These are phyloP conservation scores for Leptoteleia sp. DNA, from an alignment of 1,140 invertebrate species.

Conservation along the genomic window DNA sequence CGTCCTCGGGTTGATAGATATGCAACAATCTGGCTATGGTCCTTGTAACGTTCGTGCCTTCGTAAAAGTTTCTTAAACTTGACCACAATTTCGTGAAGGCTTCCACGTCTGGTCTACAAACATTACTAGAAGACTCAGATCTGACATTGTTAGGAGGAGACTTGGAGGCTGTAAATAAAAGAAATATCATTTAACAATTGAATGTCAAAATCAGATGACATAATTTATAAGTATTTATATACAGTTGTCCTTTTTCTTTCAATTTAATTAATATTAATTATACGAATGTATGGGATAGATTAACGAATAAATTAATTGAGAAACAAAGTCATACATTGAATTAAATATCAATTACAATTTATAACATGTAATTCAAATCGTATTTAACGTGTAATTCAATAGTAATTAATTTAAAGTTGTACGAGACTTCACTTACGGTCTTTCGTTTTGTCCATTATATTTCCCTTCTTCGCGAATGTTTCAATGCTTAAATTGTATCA, in stretches of 20 bases:
- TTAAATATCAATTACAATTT: too few species aligned
- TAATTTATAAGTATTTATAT: too few species aligned
- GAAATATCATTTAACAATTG: constrained; percentile 15
- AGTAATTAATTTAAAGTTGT: too few species aligned
- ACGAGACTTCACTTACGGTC: constrained; percentile 47
- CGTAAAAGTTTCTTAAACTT: constrained; percentile 65
- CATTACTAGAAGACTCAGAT: constrained; percentile 13
- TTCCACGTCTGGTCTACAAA: constrained; percentile 56
- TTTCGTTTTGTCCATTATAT: constrained; percentile 40
- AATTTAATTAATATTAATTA: neutral
- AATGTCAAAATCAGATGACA: neutral
- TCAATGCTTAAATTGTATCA: too few species aligned
- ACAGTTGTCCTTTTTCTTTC: neutral
- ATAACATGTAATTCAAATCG: too few species aligned
- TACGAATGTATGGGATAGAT: too few species aligned
- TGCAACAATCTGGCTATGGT: constrained; percentile 71
- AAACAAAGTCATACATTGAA: too few species aligned
- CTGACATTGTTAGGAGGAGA: too few species aligned
- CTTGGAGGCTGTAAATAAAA: constrained; percentile 30
- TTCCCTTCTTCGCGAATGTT: neutral
- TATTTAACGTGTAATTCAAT: too few species aligned
- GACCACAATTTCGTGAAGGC: constrained; percentile 70
- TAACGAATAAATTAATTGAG: too few species aligned
- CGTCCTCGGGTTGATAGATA: constrained; percentile 74
- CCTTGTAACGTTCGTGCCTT: constrained; percentile 69